These are phyloP conservation scores for Anguilla rostrata DNA, from an alignment of 2,113 vertebrate species.

Conservation along the genomic window DNA sequence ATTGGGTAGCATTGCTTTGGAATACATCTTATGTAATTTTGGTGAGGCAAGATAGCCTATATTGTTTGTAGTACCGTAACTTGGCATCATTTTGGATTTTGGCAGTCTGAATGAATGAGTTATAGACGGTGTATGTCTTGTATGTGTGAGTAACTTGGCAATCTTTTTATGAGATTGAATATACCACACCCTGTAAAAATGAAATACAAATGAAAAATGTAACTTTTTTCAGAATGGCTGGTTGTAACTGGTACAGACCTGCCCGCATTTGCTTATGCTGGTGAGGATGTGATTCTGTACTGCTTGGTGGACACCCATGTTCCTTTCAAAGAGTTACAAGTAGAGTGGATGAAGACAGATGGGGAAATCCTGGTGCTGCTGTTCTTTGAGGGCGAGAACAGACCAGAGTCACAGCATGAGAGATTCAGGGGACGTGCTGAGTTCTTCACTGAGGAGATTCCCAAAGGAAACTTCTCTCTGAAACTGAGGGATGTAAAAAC, in stretches of 20 bases:
- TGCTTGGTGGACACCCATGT: constrained; percentile 40
- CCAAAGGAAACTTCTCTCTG: constrained; percentile 45
- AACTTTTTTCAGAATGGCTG: not conserved
- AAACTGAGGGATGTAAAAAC: constrained; percentile 26
- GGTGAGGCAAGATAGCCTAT: no score
- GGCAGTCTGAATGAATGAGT: no score
- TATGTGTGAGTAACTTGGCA: no score
- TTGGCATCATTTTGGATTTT: no score
- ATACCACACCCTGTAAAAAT: no score
- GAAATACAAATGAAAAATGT: no score
- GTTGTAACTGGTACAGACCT: not conserved
- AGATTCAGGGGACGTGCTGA: constrained; percentile 16
- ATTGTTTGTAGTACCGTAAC: no score
- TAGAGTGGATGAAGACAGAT: constrained; percentile 37
- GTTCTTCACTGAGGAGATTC: constrained; percentile 13
- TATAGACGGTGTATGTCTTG: no score
- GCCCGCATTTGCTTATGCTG: not conserved
- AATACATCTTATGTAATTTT: no score
- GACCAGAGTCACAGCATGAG: constrained; percentile 16
- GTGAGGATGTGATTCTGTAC: constrained; percentile 33
- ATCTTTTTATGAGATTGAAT: rapidly evolving
- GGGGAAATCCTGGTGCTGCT: constrained; percentile 19
- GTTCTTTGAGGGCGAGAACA: constrained; percentile 9
- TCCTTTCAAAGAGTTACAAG: constrained; percentile 15
- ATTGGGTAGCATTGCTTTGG: no score